Evolutionary conservation across 2,888 invertebrate genomes (phyloP).

Genomic region (Strigamia maritima): DNA sequence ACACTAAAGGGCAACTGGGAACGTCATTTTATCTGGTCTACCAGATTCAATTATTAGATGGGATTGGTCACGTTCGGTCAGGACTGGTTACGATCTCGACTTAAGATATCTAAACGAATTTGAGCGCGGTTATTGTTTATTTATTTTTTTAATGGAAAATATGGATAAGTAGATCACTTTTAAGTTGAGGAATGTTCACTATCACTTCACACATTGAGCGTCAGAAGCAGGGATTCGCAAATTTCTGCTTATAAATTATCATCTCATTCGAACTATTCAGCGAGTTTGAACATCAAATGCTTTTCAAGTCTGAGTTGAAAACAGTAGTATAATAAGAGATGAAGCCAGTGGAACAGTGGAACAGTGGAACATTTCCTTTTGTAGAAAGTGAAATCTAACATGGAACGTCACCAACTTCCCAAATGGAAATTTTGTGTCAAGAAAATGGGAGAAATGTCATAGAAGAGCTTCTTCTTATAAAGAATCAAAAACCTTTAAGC

Average conservation of each 20-base stretch:
- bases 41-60: too few species aligned
- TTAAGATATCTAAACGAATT: too few species aligned
- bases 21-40: too few species aligned
- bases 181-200: too few species aligned
- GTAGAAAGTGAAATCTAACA: not conserved
- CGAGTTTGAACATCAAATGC: not conserved
- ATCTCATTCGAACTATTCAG: not conserved
- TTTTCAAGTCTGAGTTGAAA: not conserved
- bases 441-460: not conserved
- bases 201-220: too few species aligned
- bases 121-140: too few species aligned
- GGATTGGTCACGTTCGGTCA: too few species aligned
- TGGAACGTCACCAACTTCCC: slow-evolving; percentile 4
- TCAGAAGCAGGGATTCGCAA: too few species aligned
- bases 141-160: too few species aligned
- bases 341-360: not conserved
- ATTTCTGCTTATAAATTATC: not conserved
- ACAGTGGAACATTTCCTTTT: not conserved
- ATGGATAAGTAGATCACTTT: too few species aligned
- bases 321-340: slow-evolving; percentile 4
- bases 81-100: too few species aligned
- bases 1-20: too few species aligned
- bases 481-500: slow-evolving; percentile 4
- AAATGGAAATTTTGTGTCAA: slow-evolving; percentile 4
- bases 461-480: not conserved